Conservation (phyloP, 2,797 vertebrate species). For the Pseudochromis fuscus region DNA sequence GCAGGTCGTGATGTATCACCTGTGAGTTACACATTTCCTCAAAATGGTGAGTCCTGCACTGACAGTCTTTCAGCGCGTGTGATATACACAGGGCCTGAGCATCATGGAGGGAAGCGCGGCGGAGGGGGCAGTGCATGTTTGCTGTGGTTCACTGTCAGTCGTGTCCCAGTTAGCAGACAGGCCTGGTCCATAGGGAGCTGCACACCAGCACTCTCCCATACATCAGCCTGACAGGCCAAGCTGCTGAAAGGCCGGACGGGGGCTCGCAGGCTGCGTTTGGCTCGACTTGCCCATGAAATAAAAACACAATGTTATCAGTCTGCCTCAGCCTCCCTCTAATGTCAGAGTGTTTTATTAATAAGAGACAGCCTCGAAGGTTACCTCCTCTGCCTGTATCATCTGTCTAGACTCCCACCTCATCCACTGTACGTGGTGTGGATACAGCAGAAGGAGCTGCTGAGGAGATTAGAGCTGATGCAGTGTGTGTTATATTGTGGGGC, state of each 20-base stretch:
- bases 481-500: slow-evolving; percentile 18
- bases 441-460: slow-evolving; percentile 4
- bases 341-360: slow-evolving; percentile 77
- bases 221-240: slow-evolving; percentile 81
- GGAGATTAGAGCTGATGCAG: slow-evolving; percentile 27
- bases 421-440: slow-evolving; percentile 33
- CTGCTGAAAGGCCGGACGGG: slow-evolving; percentile 75
- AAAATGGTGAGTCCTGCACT: slow-evolving; percentile 43
- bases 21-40: slow-evolving; percentile 56
- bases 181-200: slow-evolving; percentile 75
- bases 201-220: slow-evolving; percentile 73
- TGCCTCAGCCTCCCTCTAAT: slow-evolving; percentile 73
- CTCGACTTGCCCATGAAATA: slow-evolving; percentile 75
- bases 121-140: slow-evolving; percentile 64
- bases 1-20: slow-evolving; percentile 55
- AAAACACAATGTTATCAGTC: slow-evolving; percentile 77
- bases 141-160: slow-evolving; percentile 81
- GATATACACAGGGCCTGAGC: slow-evolving; percentile 58
- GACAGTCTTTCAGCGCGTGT: slow-evolving; percentile 65
- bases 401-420: slow-evolving; percentile 75
- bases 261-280: slow-evolving; percentile 60
- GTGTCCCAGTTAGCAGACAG: slow-evolving; percentile 85
- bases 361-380: slow-evolving; percentile 64
- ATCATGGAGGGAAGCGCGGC: slow-evolving; percentile 54
- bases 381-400: slow-evolving; percentile 68